Evolutionary conservation across 2,888 invertebrate species (phyloP), one percentile per base, ranked within the genome.

Genomic region (Synanthedon tipuliformis): DNA sequence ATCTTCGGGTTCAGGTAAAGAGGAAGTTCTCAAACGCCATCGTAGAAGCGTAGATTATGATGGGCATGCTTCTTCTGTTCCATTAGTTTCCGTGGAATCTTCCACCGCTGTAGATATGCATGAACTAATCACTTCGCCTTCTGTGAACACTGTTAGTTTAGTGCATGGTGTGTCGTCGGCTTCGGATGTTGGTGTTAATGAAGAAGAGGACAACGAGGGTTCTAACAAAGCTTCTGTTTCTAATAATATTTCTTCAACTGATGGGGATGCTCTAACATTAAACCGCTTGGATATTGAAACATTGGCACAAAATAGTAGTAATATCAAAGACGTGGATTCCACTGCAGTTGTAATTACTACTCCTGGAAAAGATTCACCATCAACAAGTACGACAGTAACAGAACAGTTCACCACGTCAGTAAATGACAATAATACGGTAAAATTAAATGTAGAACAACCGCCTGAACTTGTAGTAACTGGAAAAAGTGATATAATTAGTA

Each of bases 41-140:
- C 94, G 91, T 92, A 93, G 91, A 89, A 90, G 90, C 81, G 89
- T 88, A 86, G 90, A 88, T 81, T 16, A 12, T 16, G 18, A 49
- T 49, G 89, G 84, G 90, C 90, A 89, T 90, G 90, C 82, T 80
- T 81, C 80, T 76, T 77, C 68, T 70, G 64, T 69, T 65, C 52
- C 71, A 66, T 67, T 73, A 71, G 71, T 76, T 76, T 75, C 75
- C 60, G 70, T 70, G 73, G 73, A 78, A 64, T 73, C 79, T 81
- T 75, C 80, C 69, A 73, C 76, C 60, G 51, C 62, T 75, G 83
- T 87, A 86, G 81, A 80, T 75, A 69, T 85, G 88, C 88, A 88
- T 88, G 88, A 83, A 66, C 68, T 74, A 73, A 74, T 76, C 74
- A 81, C 79, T 68, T 71, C 73, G 64, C 75, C 83, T 81, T 72